Conservation (phyloP, 2,797 vertebrate species). For the Ctenosaura bakeri region DNA sequence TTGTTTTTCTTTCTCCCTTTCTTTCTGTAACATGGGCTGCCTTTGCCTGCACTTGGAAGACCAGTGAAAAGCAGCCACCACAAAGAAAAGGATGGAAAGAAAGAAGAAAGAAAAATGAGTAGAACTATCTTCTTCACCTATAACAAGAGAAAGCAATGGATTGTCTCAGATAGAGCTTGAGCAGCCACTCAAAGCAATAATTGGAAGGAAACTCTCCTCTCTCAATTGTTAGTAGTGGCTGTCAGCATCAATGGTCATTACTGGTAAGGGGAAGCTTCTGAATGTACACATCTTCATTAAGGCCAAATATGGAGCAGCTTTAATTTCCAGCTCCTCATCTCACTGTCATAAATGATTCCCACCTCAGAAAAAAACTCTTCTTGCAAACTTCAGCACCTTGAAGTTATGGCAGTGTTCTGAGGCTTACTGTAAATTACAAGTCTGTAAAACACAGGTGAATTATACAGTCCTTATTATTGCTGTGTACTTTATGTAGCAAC, state of each 20-base stretch:
- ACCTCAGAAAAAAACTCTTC: rapidly evolving
- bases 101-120: no score
- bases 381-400: not conserved
- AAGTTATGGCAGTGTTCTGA: not conserved
- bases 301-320: not conserved
- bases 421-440: not conserved
- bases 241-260: not conserved
- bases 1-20: no score
- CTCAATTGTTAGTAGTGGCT: not conserved
- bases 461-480: not conserved
- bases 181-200: no score
- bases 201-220: not conserved
- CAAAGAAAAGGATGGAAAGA: not conserved
- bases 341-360: not conserved
- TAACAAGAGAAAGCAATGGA: not conserved
- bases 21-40: not conserved
- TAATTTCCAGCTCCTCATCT: not conserved
- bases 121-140: not conserved
- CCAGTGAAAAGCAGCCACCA: not conserved
- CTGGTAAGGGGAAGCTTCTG: not conserved
- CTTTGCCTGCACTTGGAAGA: not conserved
- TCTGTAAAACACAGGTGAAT: not conserved
- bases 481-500: not conserved
- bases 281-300: not conserved
- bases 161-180: no score